A percentile compares a stretch with the other conserved stretches of the same genome.
Evolutionary conservation across 2,888 invertebrate genomes (phyloP).

Genomic region (Cloeon dipterum): DNA sequence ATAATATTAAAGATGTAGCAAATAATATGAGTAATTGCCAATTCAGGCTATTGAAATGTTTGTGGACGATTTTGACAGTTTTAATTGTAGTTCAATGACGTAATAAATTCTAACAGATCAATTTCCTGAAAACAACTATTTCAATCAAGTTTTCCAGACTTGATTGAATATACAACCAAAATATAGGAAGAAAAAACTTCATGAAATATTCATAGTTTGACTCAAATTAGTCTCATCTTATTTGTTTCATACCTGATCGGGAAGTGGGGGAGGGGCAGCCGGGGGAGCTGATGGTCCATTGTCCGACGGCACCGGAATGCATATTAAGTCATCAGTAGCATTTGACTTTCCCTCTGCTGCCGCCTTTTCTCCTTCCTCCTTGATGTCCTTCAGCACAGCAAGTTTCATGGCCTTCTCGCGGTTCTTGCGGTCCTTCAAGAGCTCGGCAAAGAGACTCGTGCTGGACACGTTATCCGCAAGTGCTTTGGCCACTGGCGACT

Average conservation of each 20-base stretch:
- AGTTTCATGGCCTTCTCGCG: slow-evolving; percentile 45
- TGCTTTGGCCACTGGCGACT: slow-evolving; percentile 6
- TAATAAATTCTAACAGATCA: too few species aligned
- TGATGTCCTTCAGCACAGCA: slow-evolving; percentile 40
- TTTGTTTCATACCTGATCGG: slow-evolving; percentile 1
- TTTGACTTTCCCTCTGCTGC: slow-evolving; percentile 14
- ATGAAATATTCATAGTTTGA: too few species aligned
- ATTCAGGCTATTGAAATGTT: too few species aligned
- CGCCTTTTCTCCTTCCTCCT: slow-evolving; percentile 23
- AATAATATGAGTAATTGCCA: too few species aligned
- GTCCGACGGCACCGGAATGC: slow-evolving; percentile 4
- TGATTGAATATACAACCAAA: too few species aligned
- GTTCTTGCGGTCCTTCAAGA: slow-evolving; percentile 67
- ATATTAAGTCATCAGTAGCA: not conserved
- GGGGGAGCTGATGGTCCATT: slow-evolving; percentile 4
- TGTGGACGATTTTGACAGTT: too few species aligned
- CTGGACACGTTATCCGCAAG: slow-evolving; percentile 44
- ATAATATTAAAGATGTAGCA: too few species aligned
- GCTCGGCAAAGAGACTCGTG: slow-evolving; percentile 71
- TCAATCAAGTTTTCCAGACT: too few species aligned
- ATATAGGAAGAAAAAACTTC: too few species aligned
- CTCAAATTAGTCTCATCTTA: too few species aligned
- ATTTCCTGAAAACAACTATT: too few species aligned
- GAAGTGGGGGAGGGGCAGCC: slow-evolving; percentile 9
- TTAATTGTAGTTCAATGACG: too few species aligned